Evolutionary conservation across 2,888 invertebrate species (phyloP).

Genomic region (Fragum fragum): DNA sequence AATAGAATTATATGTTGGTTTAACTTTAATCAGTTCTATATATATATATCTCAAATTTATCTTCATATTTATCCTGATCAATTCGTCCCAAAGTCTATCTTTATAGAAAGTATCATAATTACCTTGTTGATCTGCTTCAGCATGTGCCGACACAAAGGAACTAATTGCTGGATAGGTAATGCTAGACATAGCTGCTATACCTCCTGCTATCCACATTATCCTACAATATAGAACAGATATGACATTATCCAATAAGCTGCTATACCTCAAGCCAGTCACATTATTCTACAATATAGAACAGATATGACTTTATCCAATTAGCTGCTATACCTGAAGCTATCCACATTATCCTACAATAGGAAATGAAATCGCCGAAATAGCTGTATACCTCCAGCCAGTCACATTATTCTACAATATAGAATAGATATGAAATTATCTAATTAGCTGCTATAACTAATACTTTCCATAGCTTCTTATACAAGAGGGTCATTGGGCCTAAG

Average conservation of each 20-base stretch:
- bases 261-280: conserved; percentile 99
- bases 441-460: conserved; percentile 98
- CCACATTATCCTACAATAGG: too few species aligned
- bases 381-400: conserved; percentile 98
- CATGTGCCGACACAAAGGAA: conserved; percentile 99
- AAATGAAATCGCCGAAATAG: conserved; percentile 98
- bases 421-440: too few species aligned
- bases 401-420: conserved; percentile 94
- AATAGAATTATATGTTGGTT: too few species aligned
- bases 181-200: conserved; percentile 97
- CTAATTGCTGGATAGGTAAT: conserved; percentile 99
- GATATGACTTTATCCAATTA: too few species aligned
- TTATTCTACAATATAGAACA: conserved; percentile 91
- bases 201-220: conserved; percentile 99
- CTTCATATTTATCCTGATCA: too few species aligned
- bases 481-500: too few species aligned
- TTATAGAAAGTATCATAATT: too few species aligned
- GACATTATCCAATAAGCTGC: too few species aligned
- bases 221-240: conserved; percentile 87
- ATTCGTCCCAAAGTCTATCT: too few species aligned
- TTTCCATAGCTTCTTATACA: conserved; percentile 99
- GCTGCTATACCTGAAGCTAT: conserved; percentile 98
- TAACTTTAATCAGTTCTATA: too few species aligned
- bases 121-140: conserved; percentile 99
- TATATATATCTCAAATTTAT: too few species aligned